Base-by-base conservation (phyloP, 2,888 invertebrate species). In the Stenodema calcarata region DNA sequence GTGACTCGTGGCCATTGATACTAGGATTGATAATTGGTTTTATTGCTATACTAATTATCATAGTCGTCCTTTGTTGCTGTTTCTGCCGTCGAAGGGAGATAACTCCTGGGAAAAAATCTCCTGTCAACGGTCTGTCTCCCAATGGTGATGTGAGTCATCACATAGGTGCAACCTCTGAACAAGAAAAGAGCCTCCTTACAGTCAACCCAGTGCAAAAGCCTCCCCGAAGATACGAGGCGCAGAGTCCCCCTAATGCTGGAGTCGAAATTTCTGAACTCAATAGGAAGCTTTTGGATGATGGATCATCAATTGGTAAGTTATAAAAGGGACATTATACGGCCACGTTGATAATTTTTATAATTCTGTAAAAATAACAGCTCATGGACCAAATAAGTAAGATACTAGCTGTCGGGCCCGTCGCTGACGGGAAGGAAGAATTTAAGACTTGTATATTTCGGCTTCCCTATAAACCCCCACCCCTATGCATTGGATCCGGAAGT, bases 131-230 rank as follows among this genome's bases (percentile, higher is more conserved):
- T 81, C 93, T 93, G 81, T 92, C 94, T 0, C 93, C 94, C 35
- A 94, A 94, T 88, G 94, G 94, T 9, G 93, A 95, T 89, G 94
- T 95, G 14, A 93, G 95, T 89, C 93, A 95, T 90, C 95, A 95
- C 0, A 86, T 86, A 14, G 87, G 83, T 9, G 95, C 95, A 0
- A 95, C 87, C 16, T 86, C 95, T 87, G 96, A 97, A 90, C 96
- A 96, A 93, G 96, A 96, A 90, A 96, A 97, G 91, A 95, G 96
- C 88, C 92, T 96, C 79, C 94, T 97, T 88, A 95, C 95, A 1
- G 95, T 96, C 82, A 95, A 96, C 91, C 96, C 96, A 0, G 95
- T 96, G 23, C 95, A 95, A 87, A 96, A 97, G 90, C 96, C 96
- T 0, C 96, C 96, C 6, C 92, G 96, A 79, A 93, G 96, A 88